These are phyloP conservation scores for Rhinopomastus cyanomelas DNA, from an alignment of 2,113 vertebrate genomes.

Conservation along the genomic window DNA sequence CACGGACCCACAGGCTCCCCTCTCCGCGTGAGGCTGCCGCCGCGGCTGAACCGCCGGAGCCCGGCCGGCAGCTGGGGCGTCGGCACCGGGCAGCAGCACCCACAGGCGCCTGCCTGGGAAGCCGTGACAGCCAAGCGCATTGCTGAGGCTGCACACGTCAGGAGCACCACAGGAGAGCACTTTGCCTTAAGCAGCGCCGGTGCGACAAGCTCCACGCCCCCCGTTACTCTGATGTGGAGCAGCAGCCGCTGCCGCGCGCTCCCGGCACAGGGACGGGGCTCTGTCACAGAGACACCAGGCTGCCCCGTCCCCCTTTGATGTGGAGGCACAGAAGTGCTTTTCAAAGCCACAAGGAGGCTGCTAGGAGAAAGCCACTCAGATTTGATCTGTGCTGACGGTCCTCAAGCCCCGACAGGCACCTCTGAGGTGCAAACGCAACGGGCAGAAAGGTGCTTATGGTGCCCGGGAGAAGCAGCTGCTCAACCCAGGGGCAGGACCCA, in stretches of 20 bases:
- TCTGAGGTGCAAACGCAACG: neutral
- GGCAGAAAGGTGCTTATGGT: too few relatives aligned
- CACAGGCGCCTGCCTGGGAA: neutral
- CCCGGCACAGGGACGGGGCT: neutral
- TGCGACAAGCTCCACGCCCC: neutral
- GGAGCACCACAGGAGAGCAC: neutral
- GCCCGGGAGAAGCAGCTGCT: neutral
- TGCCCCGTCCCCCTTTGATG: too few relatives aligned
- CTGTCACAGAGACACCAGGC: too few relatives aligned
- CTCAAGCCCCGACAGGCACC: neutral
- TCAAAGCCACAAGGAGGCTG: neutral
- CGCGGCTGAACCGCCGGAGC: too few relatives aligned
- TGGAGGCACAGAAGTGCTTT: neutral
- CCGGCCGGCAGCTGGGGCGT: too few relatives aligned
- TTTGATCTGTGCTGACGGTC: neutral
- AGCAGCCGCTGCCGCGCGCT: rapidly evolving
- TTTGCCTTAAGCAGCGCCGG: neutral
- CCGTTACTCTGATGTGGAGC: neutral
- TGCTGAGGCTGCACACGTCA: neutral
- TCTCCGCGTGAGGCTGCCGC: too few relatives aligned
- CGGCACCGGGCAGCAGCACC: too few relatives aligned
- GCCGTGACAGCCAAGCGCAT: too few relatives aligned
- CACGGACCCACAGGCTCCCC: constrained; percentile 76
- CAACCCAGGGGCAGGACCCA: neutral
- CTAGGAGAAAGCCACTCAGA: neutral